phyloP scores from a whole-genome alignment of 2,113 vertebrate species.

The Pheucticus melanocephalus region DNA sequence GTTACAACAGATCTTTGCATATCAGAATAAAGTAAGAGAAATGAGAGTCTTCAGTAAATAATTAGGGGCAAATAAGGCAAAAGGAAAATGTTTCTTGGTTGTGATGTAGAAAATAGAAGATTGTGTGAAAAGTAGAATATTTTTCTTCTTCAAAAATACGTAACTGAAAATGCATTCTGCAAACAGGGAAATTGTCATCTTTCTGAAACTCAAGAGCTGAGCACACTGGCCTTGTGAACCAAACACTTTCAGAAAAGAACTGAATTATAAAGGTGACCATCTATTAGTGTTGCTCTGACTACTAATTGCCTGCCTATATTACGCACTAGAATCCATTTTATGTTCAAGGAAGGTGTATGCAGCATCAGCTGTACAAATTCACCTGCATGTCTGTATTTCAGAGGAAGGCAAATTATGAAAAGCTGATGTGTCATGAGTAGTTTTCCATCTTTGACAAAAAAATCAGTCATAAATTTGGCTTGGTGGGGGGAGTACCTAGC shows the following conservation, averaged over 20 bases:
- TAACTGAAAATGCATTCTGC: not conserved
- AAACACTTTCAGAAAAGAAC: not conserved
- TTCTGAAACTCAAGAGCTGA: not conserved
- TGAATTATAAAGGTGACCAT: not conserved
- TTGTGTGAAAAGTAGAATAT: not conserved
- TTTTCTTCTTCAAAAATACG: not conserved
- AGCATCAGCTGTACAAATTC: not conserved
- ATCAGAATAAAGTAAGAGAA: not conserved
- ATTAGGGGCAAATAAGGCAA: not conserved
- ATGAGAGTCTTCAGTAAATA: not conserved
- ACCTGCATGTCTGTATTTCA: not conserved
- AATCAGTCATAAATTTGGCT: not conserved
- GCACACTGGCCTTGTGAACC: not conserved
- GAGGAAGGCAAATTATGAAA: not conserved
- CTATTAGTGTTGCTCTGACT: not conserved
- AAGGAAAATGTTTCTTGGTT: not conserved
- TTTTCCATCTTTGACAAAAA: not conserved
- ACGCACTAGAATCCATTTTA: not conserved
- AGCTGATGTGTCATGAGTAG: not conserved
- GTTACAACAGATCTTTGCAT: not conserved
- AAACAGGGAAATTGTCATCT: not conserved
- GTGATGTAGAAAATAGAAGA: not conserved
- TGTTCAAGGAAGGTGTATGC: not conserved
- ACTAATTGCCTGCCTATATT: not conserved
- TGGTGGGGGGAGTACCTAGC: not conserved